Conservation (phyloP, 2,113 vertebrate genomes). For the Larimichthys crocea region DNA sequence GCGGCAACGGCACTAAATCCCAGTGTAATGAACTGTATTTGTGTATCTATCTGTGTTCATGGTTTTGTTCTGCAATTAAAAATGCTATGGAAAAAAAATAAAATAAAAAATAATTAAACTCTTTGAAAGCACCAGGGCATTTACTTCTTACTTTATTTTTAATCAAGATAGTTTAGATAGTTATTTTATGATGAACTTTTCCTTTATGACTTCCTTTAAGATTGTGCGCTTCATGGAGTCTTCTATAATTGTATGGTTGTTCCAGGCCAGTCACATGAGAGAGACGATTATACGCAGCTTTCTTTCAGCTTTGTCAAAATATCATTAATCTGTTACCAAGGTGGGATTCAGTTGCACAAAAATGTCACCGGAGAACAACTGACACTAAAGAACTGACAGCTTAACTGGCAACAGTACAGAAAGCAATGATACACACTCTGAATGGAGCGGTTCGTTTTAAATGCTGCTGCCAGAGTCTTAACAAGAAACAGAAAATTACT, state of each 20-base stretch:
- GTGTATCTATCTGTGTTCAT: too few species aligned
- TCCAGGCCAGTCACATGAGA: background rate
- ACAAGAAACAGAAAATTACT: background rate
- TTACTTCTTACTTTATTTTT: background rate
- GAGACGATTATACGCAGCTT: constrained; percentile 9
- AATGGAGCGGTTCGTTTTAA: background rate
- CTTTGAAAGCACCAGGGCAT: background rate
- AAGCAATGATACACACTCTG: background rate
- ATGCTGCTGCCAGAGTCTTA: background rate
- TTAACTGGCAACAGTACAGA: background rate
- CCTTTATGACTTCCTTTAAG: background rate
- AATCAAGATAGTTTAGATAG: background rate
- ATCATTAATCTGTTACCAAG: constrained; percentile 29
- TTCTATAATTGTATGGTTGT: background rate
- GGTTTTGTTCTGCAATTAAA: background rate
- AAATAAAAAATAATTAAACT: background rate
- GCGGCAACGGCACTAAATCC: background rate
- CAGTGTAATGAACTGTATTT: background rate
- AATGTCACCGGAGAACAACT: constrained; percentile 18
- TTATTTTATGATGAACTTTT: background rate
- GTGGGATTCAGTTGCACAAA: constrained; percentile 24
- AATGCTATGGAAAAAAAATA: background rate
- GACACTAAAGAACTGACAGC: constrained; percentile 8
- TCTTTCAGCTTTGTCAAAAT: constrained; percentile 27
- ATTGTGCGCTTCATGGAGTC: too few species aligned